Base-by-base conservation (phyloP, 1,140 invertebrate genomes). In the Mercenaria mercenaria region DNA sequence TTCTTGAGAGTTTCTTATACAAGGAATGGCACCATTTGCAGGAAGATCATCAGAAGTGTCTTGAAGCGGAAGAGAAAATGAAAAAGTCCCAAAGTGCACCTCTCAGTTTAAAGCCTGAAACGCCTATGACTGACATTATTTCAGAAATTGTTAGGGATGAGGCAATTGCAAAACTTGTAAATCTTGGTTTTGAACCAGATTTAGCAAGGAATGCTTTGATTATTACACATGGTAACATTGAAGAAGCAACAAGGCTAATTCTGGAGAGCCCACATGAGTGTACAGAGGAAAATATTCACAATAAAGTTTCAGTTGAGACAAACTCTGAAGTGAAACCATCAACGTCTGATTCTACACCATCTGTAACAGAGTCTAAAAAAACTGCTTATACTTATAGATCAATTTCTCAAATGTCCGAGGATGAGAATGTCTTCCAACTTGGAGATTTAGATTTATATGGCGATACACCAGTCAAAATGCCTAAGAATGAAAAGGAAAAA, bases 161-260 rank as follows among this genome's bases (percentile, higher is more conserved):
- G 56, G 67, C 89, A 43, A 23, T 94, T 11, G 91, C 90, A 2
- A 72, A 61, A 47, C 43, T 94, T 0, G 85, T 92, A 52, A 92
- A 92, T n/a, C 91, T 94, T 84, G 93, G 93, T 0, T 93, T 93
- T 69, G 84, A 76, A 26, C 67, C 64, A 0, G 90, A 90, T 29
- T 43, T 91, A 23, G 90, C 92, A 50, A 47, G 90, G 26, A 93
- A 92, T 80, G 92, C 93, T 0, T 77, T 94, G 11, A 87, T 92
- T n/a, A 89, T 92, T 37, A 91, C 89, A 6, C 77, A 90, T 43
- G 93, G 93, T 76, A 86, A 93, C 64, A 52, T 93, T 37, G 56
- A 91, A 26, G 83, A 93, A 26, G 93, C 93, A 15, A 32, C 91
- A 11, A 89, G 91, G 67, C 29, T 93, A 39, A 64, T 94, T 32